Conservation (phyloP, 2,113 vertebrate genomes). For the Mobula hypostoma region DNA sequence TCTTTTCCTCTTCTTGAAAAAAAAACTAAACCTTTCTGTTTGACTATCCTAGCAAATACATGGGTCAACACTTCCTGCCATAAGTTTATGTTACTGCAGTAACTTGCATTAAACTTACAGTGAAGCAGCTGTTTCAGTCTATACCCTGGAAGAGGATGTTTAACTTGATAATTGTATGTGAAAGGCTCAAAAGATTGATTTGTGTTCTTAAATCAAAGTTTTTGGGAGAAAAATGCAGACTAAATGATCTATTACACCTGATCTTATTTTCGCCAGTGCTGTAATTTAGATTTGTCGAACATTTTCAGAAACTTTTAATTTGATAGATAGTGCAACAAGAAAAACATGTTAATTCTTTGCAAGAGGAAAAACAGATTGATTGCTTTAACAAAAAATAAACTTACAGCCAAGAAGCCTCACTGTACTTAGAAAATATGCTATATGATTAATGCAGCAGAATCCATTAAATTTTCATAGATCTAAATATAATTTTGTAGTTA, state of each 20-base stretch:
- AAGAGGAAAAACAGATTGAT: neutral
- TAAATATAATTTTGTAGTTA: constrained; percentile 54
- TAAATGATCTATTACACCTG: neutral
- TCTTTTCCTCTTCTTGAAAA: constrained; percentile 15
- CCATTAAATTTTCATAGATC: constrained; percentile 26
- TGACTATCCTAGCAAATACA: constrained; percentile 43
- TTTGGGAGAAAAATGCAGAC: neutral
- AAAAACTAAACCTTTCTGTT: constrained; percentile 42
- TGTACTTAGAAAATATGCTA: neutral
- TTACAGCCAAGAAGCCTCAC: neutral
- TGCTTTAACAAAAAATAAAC: neutral
- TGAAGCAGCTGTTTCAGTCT: constrained; percentile 56
- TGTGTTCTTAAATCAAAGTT: neutral
- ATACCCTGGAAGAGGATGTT: constrained; percentile 1
- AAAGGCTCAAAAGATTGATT: constrained; percentile 8
- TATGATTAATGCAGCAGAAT: neutral
- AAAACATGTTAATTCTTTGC: neutral
- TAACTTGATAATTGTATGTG: constrained; percentile 25
- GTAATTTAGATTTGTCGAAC: constrained; percentile 7
- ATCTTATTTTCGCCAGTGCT: neutral
- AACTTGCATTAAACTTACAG: constrained; percentile 45
- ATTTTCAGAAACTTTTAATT: neutral
- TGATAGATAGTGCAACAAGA: neutral
- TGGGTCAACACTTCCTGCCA: constrained; percentile 69
- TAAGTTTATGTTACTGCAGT: constrained; percentile 53